A percentile compares a stretch with the other conserved stretches of the same genome.
phyloP scores from a whole-genome alignment of 2,888 invertebrate species.

The Eustalomyia histrio region DNA sequence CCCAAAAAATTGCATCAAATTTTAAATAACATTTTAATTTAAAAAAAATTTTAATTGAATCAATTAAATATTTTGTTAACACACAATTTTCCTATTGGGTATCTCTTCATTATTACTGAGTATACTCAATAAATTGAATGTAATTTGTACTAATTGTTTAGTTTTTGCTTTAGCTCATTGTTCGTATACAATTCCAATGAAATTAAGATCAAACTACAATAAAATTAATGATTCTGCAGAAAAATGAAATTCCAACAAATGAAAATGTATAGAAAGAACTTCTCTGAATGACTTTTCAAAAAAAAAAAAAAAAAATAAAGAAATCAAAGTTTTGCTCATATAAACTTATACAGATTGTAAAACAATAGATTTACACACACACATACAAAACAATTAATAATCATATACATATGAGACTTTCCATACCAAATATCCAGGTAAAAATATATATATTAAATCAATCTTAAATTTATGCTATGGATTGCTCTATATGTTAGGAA shows the following conservation, averaged over 20 bases:
- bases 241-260: not conserved
- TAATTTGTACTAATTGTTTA: constrained; percentile 4
- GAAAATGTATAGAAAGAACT: not conserved
- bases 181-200: constrained; percentile 17
- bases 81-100: not conserved
- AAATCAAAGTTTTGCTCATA: not conserved
- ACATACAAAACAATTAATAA: not conserved
- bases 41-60: no score
- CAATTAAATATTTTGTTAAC: no score
- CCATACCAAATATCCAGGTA: no score
- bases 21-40: no score
- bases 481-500: no score
- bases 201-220: not conserved
- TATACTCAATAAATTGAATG: not conserved
- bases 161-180: no score
- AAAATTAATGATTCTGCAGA: constrained; percentile 18
- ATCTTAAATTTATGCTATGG: no score
- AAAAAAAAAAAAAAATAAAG: not conserved
- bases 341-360: not conserved
- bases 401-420: no score
- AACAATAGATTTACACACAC: not conserved
- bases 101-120: not conserved
- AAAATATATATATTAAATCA: no score
- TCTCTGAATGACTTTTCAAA: constrained; percentile 5
- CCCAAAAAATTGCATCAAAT: no score